Percentiles rank a stretch among this genome's conserved stretches.
Conservation (phyloP, 2,888 invertebrate genomes). For the Poecilobothrus nobilitatus region DNA sequence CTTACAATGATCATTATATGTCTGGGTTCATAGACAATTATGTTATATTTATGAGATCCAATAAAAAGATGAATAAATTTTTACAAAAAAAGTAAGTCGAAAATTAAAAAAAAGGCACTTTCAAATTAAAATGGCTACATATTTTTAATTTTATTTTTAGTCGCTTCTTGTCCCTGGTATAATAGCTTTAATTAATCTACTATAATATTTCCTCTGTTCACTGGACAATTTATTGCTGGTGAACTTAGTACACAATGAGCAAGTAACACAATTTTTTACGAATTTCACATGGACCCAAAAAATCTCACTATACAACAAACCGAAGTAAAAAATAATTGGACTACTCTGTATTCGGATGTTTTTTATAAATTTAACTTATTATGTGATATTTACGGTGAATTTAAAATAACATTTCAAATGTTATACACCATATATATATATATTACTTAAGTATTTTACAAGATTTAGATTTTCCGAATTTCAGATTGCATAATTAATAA, state of each 20-base stretch:
- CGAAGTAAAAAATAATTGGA: constrained; percentile 79
- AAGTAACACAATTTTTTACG: constrained; percentile 74
- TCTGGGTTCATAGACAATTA: constrained; percentile 87
- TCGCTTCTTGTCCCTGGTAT: constrained; percentile 90
- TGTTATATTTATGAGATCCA: constrained; percentile 87
- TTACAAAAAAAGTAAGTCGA: constrained; percentile 90
- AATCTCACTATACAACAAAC: constrained; percentile 74
- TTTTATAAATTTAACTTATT: constrained; percentile 78
- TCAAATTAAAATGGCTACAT: background rate
- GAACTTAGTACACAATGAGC: constrained; percentile 69
- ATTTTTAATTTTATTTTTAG: constrained; percentile 47
- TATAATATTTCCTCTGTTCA: constrained; percentile 82
- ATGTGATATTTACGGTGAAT: constrained; percentile 76
- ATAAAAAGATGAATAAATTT: constrained; percentile 81
- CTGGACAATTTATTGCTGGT: constrained; percentile 86
- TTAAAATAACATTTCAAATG: background rate
- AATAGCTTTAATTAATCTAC: constrained; percentile 71
- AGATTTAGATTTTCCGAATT: too few relatives aligned
- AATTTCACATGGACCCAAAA: constrained; percentile 92
- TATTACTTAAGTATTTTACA: background rate
- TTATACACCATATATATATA: background rate
- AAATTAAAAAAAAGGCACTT: constrained; percentile 63
- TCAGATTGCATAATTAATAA: too few relatives aligned
- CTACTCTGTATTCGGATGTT: constrained; percentile 70
- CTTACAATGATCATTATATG: constrained; percentile 87